Evolutionary conservation across 1,140 invertebrate genomes (phyloP), one percentile per base, ranked within the genome.

Genomic region (Cydia pomonella): DNA sequence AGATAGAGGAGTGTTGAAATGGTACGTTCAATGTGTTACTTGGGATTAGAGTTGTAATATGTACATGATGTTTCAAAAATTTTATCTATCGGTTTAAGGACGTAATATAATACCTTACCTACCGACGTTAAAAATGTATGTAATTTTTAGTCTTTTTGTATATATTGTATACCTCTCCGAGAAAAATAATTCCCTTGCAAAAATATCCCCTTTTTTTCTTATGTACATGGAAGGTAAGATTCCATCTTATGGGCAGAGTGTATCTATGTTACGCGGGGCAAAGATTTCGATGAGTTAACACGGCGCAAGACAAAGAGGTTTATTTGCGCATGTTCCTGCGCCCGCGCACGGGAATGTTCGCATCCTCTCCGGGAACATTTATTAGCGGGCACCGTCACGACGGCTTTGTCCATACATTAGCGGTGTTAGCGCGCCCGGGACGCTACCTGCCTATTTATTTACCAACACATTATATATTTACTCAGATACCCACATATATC

Each of bases 301-400:
- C 29, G 12, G 29, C 33, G 63, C 63, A 66, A 66, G 29, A 69
- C 64, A 69, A 69, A 69, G 64, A 69, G 64, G 29, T 25, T 23
- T 50, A 72, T 72, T 50, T 71, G 47, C 33, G 53, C 50, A 38
- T 71, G 62, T 64, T 73, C 72, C 63, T 66, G 62, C 41, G 53
- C 33, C 69, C 13, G 63, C 72, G 75, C 72, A 38, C 16, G 63
- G 73, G 74, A 74, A 78, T 62, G 81, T 87, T 86, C 81, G 82
- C 79, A 85, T 82, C 75, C 83, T 77, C 80, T 76, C 91, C 89
- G 84, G 89, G 89, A 92, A 92, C 81, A 80, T 89, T 87, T 88
- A 92, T 92, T 92, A 92, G 91, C 89, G 79, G 82, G 84, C 87
- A 81, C 81, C 79, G 87, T 91, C 89, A 91, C 89, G 90, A 92